Base-by-base conservation (phyloP, 2,888 invertebrate genomes). In the Augiades crinisus region DNA sequence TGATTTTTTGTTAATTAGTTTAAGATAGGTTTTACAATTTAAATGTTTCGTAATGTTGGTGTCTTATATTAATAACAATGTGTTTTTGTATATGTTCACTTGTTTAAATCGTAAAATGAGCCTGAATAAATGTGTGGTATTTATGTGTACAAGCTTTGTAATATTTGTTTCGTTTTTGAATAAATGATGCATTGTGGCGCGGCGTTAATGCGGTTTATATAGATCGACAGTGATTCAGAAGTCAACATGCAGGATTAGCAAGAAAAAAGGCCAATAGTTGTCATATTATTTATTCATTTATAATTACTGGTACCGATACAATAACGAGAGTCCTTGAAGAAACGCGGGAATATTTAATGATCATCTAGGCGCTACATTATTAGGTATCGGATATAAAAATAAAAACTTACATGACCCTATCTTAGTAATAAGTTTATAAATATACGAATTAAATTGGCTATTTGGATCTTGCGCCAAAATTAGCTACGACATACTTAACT, bases 261-360 rank as follows among this genome's bases (percentile, higher is more conserved):
- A 86, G 83, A 84, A 86, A 84, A 86, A 88, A 80, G 77, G 75
- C 83, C 77, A 75, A 77, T 78, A 75, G 68, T 80, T 80, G 75
- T 86, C 74, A 78, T 77, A 85, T 73, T 75, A 64, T 87, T 88
- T 87, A 88, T 87, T 88, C 87, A 88, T 87, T 86, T 69, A 74
- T 73, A 75, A 63, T 80, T 82, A 82, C 75, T 79, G 73, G 71
- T 81, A 83, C 79, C 73, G 74, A 79, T 82, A 85, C 79, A 84
- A 69, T 75, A 76, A 79, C 72, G 56, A 58, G 54, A 61, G 53
- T 56, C 55, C 56, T 67, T 67, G 43, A 43, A 75, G 68, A 69
- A 75, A 72, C 73, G 75, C 73, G 75, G 54, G 59, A 69, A 67
- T 68, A 64, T 71, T 64, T 69, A 69, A 70, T 68, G 64, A 64